Percentiles rank a stretch among this genome's conserved stretches.
Conservation (phyloP, 2,888 invertebrate genomes). For the Autographa gamma region DNA sequence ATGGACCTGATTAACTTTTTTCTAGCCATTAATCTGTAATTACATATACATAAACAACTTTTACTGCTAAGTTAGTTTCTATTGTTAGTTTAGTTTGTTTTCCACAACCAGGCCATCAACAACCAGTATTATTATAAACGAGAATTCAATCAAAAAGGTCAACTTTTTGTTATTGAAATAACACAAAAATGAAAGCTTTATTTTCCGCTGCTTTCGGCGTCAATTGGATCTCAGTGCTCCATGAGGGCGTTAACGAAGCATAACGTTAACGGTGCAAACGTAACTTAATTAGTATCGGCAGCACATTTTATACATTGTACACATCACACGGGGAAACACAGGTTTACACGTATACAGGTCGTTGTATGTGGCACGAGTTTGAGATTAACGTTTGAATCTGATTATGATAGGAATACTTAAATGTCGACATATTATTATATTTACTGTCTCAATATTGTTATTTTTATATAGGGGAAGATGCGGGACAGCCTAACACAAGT, state of each 20-base stretch:
- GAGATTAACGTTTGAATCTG: background rate
- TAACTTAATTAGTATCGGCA: slow-evolving; percentile 41
- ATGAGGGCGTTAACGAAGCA: slow-evolving; percentile 41
- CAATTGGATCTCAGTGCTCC: slow-evolving; percentile 20
- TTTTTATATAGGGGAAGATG: no score
- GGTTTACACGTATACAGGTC: slow-evolving; percentile 34
- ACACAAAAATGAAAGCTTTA: background rate
- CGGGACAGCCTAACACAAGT: no score
- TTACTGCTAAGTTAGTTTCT: no score
- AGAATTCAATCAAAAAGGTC: background rate
- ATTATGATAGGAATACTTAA: no score
- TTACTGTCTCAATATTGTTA: no score
- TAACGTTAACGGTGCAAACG: slow-evolving; percentile 15
- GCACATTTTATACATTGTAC: slow-evolving; percentile 25
- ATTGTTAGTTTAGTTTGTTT: no score
- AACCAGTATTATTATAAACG: no score
- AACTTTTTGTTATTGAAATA: background rate
- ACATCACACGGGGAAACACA: slow-evolving; percentile 33
- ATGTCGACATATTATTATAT: no score
- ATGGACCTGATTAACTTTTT: no score
- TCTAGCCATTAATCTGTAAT: no score
- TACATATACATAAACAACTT: no score
- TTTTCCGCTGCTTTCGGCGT: slow-evolving; percentile 8
- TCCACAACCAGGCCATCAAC: no score
- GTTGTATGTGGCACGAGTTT: slow-evolving; percentile 13